Evolutionary conservation across 2,113 vertebrate genomes (phyloP), one percentile per base, ranked within the genome.

Genomic region (Grammomys dolichurus): DNA sequence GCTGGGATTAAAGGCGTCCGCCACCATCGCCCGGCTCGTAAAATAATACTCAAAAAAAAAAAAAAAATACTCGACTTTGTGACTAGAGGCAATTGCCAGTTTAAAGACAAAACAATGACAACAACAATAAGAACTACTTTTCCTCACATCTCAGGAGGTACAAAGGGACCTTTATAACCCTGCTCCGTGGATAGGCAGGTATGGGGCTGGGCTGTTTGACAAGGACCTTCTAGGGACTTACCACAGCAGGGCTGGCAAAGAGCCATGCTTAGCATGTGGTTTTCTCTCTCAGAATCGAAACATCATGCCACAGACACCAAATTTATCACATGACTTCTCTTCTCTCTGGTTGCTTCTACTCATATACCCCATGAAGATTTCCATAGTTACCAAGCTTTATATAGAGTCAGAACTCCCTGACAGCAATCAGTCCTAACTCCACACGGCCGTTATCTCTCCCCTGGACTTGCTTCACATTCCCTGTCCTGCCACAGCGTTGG

Each of bases 211-310:
- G 28, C 88, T 65, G 60, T 31, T 84, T 77, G 75, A 51, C 70
- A 93, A 80, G 26, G 72, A 65, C 73, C 65, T 87, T 48, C 70
- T 73, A 31, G 60, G 69, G 73, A 20, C 63, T 91, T 0, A 2
- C 80, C 65, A 33, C 85, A 93, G 13, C 24, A 90, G 63, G 56
- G 54, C 0, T 0, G 73, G 46, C 40, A 24, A 3, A 31, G 51
- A 87, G 78, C 87, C n/a, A 2, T 1, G 31, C 82, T 51, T 82
- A 63, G 54, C 20, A 0, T 63, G 77, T 46, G 63, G 60, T 75
- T 95, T 95, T 96, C 73, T 96, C 73, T 81, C 72, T 93, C 82
- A 69, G n/a, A 69, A 89, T 75, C 80, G 65, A 89, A 72, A 91
- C 69, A 72, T 94, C 95, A 87, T 63, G n/a, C 77, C 80, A 58